A percentile compares a stretch with the other conserved stretches of the same genome.
Evolutionary conservation across 2,888 invertebrate genomes (phyloP).

Genomic region (Lasioglossum malachurum): DNA sequence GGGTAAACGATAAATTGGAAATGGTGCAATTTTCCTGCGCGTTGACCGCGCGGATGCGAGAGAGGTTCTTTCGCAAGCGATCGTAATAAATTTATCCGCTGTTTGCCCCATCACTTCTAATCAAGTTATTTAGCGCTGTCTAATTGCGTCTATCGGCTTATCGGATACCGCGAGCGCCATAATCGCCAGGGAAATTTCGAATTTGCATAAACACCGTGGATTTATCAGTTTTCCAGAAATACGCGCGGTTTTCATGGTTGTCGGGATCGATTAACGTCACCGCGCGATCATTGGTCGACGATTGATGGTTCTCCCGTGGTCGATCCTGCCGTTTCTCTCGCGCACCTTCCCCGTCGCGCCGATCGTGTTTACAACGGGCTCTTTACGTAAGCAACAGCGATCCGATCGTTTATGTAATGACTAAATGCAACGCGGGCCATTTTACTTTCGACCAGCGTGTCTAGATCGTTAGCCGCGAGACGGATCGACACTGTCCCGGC

Average conservation of each 20-base stretch:
- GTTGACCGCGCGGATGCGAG: neutral
- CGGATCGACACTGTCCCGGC: neutral
- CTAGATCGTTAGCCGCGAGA: neutral
- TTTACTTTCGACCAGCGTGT: slow-evolving; percentile 15
- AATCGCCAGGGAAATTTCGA: neutral
- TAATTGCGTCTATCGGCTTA: neutral
- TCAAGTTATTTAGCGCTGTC: neutral
- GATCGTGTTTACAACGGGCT: neutral
- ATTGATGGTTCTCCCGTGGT: slow-evolving; percentile 18
- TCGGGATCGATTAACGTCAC: slow-evolving; percentile 16
- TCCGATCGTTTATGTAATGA: slow-evolving; percentile 29
- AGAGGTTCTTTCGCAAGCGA: neutral
- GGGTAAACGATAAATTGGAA: neutral
- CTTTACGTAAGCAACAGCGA: slow-evolving; percentile 22
- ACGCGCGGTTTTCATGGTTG: slow-evolving; percentile 3
- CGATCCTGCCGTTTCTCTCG: neutral
- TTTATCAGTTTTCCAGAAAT: neutral
- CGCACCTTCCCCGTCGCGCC: neutral
- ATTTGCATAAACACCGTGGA: neutral
- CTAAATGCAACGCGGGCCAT: slow-evolving; percentile 13
- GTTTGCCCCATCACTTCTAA: neutral
- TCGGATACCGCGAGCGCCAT: neutral
- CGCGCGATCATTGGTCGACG: slow-evolving; percentile 2
- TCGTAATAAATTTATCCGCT: neutral
- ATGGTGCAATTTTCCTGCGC: neutral